Base-by-base conservation (phyloP, 2,113 vertebrate species). In the Pygoscelis adeliae region DNA sequence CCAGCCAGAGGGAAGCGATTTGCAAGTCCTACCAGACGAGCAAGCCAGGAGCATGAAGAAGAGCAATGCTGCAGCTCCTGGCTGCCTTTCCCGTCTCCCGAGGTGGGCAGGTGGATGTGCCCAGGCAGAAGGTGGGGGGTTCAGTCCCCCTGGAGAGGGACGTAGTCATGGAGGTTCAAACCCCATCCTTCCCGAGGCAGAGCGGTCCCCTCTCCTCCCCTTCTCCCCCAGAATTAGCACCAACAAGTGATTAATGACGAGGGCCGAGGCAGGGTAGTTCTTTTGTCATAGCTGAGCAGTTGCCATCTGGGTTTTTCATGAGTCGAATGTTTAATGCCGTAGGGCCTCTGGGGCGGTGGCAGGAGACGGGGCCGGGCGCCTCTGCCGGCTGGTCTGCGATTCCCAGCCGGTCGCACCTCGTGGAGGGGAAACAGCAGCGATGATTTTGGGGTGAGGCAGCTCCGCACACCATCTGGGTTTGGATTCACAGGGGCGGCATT, bases 91-190 rank as follows among this genome's bases (percentile, higher is more conserved):
- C 83, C 26, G 5, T 14, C 55, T 40, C 30, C 66, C 3, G 2
- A 3, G 11, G 17, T 13, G 61, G 34, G 47, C 22, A 47, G 13
- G 20, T 5, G n/a, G 26, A 9, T 15, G 26, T 58, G 38, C 49
- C 71, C 1, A 0, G 53, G 32, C 52, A 34, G 50, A 42, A 22
- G 19, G 29, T 1, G 10, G 30, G 42, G 20, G 13, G 1, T 63
- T 36, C 4, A 42, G 29, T 6, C 44, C 52, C 15, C 34, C 30
- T 6, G 23, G 26, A 26, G 83, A 10, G 9, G 55, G 55, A 42
- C 4, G 1, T 7, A 36, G 23, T 2, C 21, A 13, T 1, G 4
- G 46, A 20, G 62, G 13, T 9, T 21, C 7, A 2, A n/a, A 40
- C 29, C 34, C 26, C 22, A 4, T 34, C 49, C 34, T 34, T 44